Evolutionary conservation across 2,888 invertebrate species (phyloP).

Genomic region (Suillia variegata): DNA sequence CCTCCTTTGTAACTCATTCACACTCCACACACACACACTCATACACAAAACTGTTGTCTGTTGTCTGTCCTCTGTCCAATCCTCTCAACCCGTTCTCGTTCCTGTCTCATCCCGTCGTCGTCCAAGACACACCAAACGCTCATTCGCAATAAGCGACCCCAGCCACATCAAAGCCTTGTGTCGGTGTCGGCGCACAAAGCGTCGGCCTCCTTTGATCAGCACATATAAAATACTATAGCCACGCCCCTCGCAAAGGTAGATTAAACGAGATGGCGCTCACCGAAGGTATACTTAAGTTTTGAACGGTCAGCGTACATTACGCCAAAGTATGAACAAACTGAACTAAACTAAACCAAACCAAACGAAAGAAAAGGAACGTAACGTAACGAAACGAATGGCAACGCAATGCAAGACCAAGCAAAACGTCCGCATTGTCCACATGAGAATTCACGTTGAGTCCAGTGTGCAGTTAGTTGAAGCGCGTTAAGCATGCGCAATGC

Average conservation of each 20-base stretch:
- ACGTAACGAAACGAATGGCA: no score
- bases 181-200: slow-evolving; percentile 54
- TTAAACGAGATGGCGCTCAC: slow-evolving; percentile 62
- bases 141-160: no score
- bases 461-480: no score
- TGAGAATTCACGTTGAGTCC: no score
- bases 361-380: background rate
- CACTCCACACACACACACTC: background rate
- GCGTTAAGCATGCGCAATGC: slow-evolving; percentile 32
- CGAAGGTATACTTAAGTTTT: slow-evolving; percentile 52
- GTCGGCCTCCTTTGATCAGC: slow-evolving; percentile 59
- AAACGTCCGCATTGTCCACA: background rate
- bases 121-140: background rate
- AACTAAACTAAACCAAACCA: background rate
- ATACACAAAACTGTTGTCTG: background rate
- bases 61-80: background rate
- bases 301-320: slow-evolving; percentile 35
- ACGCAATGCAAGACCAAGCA: no score
- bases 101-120: slow-evolving; percentile 24
- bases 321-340: no score
- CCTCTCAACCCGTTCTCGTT: slow-evolving; percentile 3
- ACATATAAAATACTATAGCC: slow-evolving; percentile 61
- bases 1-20: background rate
- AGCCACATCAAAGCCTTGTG: slow-evolving; percentile 6
- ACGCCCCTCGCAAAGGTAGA: slow-evolving; percentile 60